phyloP scores from a whole-genome alignment of 2,888 invertebrate genomes.

The Ctena decussata region DNA sequence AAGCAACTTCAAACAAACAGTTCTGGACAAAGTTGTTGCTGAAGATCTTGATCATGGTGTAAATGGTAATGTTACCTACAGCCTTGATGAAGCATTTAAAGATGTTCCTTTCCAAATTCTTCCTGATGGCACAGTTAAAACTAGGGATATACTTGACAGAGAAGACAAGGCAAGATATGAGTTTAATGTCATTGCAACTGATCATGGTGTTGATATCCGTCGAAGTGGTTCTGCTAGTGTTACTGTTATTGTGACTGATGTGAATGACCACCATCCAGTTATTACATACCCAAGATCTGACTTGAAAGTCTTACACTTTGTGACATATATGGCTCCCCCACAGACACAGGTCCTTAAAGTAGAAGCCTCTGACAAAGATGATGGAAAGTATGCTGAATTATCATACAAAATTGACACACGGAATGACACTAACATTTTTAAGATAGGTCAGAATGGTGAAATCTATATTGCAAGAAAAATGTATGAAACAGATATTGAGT shows the following conservation, averaged over 20 bases:
- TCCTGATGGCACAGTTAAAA: slow-evolving; percentile 74
- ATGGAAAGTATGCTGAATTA: slow-evolving; percentile 73
- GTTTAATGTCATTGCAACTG: slow-evolving; percentile 78
- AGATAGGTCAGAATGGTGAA: slow-evolving; percentile 68
- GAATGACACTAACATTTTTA: slow-evolving; percentile 70
- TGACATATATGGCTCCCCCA: slow-evolving; percentile 73
- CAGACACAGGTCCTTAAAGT: slow-evolving; percentile 73
- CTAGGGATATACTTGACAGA: slow-evolving; percentile 74
- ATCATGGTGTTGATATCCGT: slow-evolving; percentile 73
- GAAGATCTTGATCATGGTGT: slow-evolving; percentile 72
- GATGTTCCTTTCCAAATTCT: slow-evolving; percentile 73
- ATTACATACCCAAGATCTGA: slow-evolving; percentile 76
- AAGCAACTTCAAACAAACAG: slow-evolving; percentile 62
- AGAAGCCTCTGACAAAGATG: slow-evolving; percentile 74
- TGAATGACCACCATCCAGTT: slow-evolving; percentile 82
- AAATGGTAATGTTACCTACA: slow-evolving; percentile 70
- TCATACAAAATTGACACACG: slow-evolving; percentile 72
- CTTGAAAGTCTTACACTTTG: slow-evolving; percentile 69
- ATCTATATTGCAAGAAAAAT: slow-evolving; percentile 59
- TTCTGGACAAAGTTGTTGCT: slow-evolving; percentile 75
- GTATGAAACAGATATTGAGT: slow-evolving; percentile 61
- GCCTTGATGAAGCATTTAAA: slow-evolving; percentile 41
- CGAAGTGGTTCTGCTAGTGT: slow-evolving; percentile 73
- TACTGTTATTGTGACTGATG: slow-evolving; percentile 78
- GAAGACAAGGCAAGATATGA: slow-evolving; percentile 71